Evolutionary conservation across 2,113 vertebrate species (phyloP).

Genomic region (Cebidichthys violaceus): DNA sequence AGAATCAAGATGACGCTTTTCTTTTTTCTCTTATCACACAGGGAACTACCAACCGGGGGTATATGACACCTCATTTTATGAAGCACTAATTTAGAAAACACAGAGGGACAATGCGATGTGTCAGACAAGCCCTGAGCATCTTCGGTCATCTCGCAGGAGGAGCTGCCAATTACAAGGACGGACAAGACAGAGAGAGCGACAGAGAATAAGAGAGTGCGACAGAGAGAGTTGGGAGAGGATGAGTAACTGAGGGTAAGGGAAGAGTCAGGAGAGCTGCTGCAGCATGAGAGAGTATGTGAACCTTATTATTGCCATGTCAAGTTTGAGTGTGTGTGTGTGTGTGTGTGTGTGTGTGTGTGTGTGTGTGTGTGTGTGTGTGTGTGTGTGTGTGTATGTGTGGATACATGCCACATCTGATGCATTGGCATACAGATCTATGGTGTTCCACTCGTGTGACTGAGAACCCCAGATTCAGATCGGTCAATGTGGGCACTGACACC

Average conservation of each 20-base stretch:
- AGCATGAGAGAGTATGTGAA: slow-evolving; percentile 16
- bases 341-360: neutral
- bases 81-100: slow-evolving; percentile 26
- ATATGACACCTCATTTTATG: neutral
- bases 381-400: neutral
- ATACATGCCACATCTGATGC: slow-evolving; percentile 45
- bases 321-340: neutral
- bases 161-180: slow-evolving; percentile 46
- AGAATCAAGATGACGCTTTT: neutral
- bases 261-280: slow-evolving; percentile 18
- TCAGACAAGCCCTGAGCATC: slow-evolving; percentile 25
- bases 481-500: slow-evolving; percentile 40
- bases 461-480: slow-evolving; percentile 47
- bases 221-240: slow-evolving; percentile 7
- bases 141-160: slow-evolving; percentile 42
- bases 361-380: neutral
- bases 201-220: slow-evolving; percentile 16
- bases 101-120: slow-evolving; percentile 13
- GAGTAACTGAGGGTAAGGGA: slow-evolving; percentile 14
- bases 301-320: slow-evolving; percentile 17
- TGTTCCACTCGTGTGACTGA: slow-evolving; percentile 42
- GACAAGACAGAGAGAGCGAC: slow-evolving; percentile 18
- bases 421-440: slow-evolving; percentile 34
- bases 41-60: neutral
- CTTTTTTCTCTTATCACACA: neutral